Evolutionary conservation across 2,888 invertebrate genomes (phyloP).

Genomic region (Dasysyrphus tricinctus): DNA sequence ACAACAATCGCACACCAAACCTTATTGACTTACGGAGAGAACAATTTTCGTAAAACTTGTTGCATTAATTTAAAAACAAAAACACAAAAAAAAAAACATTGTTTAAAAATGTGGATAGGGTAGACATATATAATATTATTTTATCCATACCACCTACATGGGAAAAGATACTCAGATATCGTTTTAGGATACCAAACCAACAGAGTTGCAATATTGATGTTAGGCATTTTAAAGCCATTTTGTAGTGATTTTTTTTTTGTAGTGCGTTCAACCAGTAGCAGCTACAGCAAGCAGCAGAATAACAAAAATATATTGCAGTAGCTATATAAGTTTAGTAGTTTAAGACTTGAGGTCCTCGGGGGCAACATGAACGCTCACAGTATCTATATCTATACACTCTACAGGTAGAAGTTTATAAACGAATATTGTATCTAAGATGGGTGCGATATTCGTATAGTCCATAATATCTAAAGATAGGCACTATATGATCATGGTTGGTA

Average conservation of each 20-base stretch:
- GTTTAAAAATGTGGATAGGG: too few species aligned
- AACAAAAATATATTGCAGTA: slow-evolving; percentile 25
- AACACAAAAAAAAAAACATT: slow-evolving; percentile 17
- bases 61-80: slow-evolving; percentile 52
- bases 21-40: slow-evolving; percentile 24
- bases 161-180: neutral
- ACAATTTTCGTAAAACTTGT: slow-evolving; percentile 68
- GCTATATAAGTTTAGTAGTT: slow-evolving; percentile 16
- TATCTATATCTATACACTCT: neutral
- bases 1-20: slow-evolving; percentile 3
- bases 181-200: neutral
- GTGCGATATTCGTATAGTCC: slow-evolving; percentile 25
- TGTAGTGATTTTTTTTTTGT: slow-evolving; percentile 24
- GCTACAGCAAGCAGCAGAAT: neutral
- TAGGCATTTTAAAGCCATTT: slow-evolving; percentile 53
- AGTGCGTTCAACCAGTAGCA: slow-evolving; percentile 50
- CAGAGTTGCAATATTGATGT: slow-evolving; percentile 47
- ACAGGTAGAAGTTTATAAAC: slow-evolving; percentile 9
- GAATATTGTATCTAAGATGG: slow-evolving; percentile 41
- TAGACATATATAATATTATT: neutral
- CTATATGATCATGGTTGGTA: neutral
- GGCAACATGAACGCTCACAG: slow-evolving; percentile 24
- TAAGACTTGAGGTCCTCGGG: slow-evolving; percentile 25
- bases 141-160: slow-evolving; percentile 40
- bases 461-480: slow-evolving; percentile 14